These are phyloP conservation scores for Bellardia bayeri DNA, from an alignment of 2,888 invertebrate species.

Conservation along the genomic window DNA sequence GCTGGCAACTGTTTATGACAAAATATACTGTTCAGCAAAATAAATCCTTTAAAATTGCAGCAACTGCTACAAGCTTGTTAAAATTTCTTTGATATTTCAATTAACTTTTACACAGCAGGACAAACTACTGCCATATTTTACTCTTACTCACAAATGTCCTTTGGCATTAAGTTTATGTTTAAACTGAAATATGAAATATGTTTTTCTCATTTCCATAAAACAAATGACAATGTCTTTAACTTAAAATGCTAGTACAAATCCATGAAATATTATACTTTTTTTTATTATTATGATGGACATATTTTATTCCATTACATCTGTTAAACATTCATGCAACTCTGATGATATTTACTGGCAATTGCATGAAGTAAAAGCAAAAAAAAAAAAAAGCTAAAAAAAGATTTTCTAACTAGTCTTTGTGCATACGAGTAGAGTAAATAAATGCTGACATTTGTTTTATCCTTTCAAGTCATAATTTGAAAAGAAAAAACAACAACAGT, in stretches of 20 bases:
- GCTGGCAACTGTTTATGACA: too few species aligned
- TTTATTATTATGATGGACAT: constrained; percentile 44
- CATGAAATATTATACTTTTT: constrained; percentile 42
- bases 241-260: constrained; percentile 19
- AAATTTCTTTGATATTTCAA: constrained; percentile 41
- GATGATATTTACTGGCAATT: constrained; percentile 36
- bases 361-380: not conserved
- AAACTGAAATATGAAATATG: not conserved
- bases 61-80: not conserved
- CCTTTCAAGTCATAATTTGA: constrained; percentile 37
- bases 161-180: constrained; percentile 47
- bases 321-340: constrained; percentile 17
- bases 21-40: too few species aligned
- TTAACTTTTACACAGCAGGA: constrained; percentile 23
- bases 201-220: not conserved
- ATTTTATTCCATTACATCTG: constrained; percentile 28
- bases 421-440: constrained; percentile 44
- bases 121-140: constrained; percentile 4
- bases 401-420: constrained; percentile 26
- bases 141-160: constrained; percentile 35
- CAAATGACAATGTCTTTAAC: constrained; percentile 41
- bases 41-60: too few species aligned
- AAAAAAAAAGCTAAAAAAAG: not conserved
- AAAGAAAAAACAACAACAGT: not conserved
- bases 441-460: constrained; percentile 59